Conservation (phyloP, 2,113 vertebrate species). For the Podilymbus podiceps region DNA sequence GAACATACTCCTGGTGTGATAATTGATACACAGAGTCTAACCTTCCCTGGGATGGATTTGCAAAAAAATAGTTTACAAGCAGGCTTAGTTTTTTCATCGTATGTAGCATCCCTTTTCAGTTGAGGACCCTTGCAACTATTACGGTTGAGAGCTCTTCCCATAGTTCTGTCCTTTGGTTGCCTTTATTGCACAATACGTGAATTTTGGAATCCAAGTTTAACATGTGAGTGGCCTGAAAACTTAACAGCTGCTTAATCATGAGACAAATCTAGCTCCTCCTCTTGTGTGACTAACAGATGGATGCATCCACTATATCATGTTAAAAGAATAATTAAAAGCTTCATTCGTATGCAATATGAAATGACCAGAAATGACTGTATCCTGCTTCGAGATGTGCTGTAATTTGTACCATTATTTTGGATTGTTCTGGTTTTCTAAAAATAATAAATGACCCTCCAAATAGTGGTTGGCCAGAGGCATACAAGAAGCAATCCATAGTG, state of each 20-base stretch:
- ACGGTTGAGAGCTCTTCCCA: neutral
- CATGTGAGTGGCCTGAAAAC: neutral
- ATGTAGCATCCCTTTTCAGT: neutral
- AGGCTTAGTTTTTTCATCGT: neutral
- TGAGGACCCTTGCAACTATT: neutral
- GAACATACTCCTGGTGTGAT: neutral
- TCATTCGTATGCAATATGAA: conserved; percentile 17
- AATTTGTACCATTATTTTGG: conserved; percentile 60
- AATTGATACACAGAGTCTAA: neutral
- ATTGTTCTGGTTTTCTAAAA: conserved; percentile 76
- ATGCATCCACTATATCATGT: neutral
- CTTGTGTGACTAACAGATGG: neutral
- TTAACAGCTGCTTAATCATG: neutral
- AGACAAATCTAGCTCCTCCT: conserved; percentile 22
- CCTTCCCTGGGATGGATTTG: neutral
- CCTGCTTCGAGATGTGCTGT: neutral
- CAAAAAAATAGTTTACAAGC: neutral
- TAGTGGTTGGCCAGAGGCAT: conserved; percentile 69
- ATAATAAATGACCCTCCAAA: conserved; percentile 77
- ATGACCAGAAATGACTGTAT: conserved; percentile 27
- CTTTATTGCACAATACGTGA: neutral
- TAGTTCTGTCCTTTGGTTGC: neutral
- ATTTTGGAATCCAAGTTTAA: neutral
- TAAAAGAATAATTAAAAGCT: conserved; percentile 63
- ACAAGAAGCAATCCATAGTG: conserved; percentile 74